phyloP scores from a whole-genome alignment of 1,140 invertebrate genomes.

The Sinonovacula constricta region DNA sequence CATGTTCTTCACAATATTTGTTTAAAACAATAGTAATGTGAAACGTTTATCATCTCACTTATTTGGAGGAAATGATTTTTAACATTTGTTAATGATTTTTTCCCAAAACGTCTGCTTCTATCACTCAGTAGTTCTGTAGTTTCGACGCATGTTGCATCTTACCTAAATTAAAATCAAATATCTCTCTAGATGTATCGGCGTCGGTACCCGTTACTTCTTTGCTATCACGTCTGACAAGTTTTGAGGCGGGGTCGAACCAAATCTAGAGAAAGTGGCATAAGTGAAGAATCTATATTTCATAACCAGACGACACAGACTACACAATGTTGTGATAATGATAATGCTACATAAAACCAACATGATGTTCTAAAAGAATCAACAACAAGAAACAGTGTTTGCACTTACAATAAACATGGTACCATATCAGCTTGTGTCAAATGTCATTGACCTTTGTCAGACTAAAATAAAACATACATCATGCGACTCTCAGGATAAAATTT shows the following conservation, averaged over 20 bases:
- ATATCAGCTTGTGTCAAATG: no score
- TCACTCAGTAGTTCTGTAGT: not conserved
- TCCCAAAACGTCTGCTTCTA: not conserved
- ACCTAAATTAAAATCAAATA: conserved; percentile 51
- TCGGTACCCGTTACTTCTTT: conserved; percentile 34
- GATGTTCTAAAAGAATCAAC: no score
- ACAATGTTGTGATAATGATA: not conserved
- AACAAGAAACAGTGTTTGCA: not conserved
- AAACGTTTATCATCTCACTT: not conserved
- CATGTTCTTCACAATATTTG: not conserved
- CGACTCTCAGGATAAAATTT: no score
- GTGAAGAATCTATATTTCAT: no score
- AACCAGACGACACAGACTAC: not conserved
- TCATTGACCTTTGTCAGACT: no score
- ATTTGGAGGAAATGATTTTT: not conserved
- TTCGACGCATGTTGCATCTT: not conserved
- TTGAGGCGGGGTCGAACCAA: conserved; percentile 36
- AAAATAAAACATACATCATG: no score
- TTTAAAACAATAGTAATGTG: not conserved
- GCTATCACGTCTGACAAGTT: conserved; percentile 30
- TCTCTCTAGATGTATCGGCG: conserved; percentile 32
- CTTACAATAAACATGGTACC: no score
- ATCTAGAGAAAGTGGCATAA: conserved; percentile 19
- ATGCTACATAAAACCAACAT: no score
- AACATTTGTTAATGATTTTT: not conserved